phyloP scores from a whole-genome alignment of 2,888 invertebrate genomes.

The Lepas anatifera region DNA sequence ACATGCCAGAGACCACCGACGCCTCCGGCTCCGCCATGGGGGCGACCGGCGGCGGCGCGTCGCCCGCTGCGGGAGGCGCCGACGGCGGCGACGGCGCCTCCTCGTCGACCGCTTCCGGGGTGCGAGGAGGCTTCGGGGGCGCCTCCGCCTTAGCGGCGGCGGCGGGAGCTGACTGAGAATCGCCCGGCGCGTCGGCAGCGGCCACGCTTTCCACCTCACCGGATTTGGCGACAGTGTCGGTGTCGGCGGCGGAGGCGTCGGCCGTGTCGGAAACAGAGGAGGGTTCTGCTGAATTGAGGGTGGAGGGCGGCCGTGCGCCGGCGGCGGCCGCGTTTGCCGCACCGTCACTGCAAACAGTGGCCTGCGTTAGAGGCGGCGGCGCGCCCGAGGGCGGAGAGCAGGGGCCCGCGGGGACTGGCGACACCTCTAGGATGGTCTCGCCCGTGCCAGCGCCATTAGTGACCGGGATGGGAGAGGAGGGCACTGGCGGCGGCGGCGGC shows the following conservation, averaged over 20 bases:
- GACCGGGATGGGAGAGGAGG: not conserved
- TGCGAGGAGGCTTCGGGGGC: conserved; percentile 10
- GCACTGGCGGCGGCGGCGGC: not conserved
- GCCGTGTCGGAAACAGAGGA: not conserved
- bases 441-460: not conserved
- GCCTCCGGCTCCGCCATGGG: conserved; percentile 8
- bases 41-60: too few relatives aligned
- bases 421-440: conserved; percentile 8
- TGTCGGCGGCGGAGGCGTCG: not conserved
- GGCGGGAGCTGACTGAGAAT: too few relatives aligned
- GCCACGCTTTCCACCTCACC: too few relatives aligned
- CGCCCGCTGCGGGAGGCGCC: not conserved
- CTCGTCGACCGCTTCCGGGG: not conserved
- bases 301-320: too few relatives aligned
- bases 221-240: not conserved
- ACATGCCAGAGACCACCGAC: not conserved
- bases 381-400: not conserved
- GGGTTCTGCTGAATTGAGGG: too few relatives aligned
- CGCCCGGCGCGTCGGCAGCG: not conserved
- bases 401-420: not conserved
- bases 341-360: not conserved
- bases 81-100: not conserved
- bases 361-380: not conserved
- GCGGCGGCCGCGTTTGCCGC: not conserved
- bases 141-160: not conserved